Base-by-base conservation (phyloP, 1,140 invertebrate genomes). In the Polypedilum vanderplanki region DNA sequence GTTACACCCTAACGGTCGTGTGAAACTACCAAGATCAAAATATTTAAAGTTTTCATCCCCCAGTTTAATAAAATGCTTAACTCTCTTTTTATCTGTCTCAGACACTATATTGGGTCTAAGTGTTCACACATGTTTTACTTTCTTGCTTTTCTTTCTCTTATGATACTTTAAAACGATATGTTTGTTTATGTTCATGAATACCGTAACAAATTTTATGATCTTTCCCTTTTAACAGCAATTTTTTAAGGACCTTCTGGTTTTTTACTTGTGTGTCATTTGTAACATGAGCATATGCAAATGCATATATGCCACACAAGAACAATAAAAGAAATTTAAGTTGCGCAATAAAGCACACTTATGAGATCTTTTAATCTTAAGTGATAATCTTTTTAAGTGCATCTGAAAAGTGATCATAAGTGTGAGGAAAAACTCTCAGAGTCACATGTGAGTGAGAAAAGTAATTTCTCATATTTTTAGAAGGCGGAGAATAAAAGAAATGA, bases 131-230 rank as follows among this genome's bases (percentile, higher is more conserved):
- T 70, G 65, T 70, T 18, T 70, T 22, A 18, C 17, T 20, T 9
- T 22, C 65, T 10, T 15, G 46, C 4, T n/a, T 57, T 70, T 10
- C 20, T 70, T n/a, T 22, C 65, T 18, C 17, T 70, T 20, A 18
- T n/a, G n/a, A 18, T 70, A 70, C 65, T 8, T 18, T 8, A 70
- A 70, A 46, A 46, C 15, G 15, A 57, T 57, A 33, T 33, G 24
- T 33, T 33, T 33, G 24, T 33, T 33, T 33, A 33, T 33, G 5
- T 70, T 18, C 65, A 57, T 70, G n/a, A 18, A 70, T 20, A 18
- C 65, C 65, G 20, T 70, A 70, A 70, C 65, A 70, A 70, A 70
- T 70, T 70, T 70, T 18, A 70, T 70, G 65, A 70, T 70, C 65
- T 70, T 70, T 70, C 65, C 20, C 65, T 70, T 70, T 70, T 33